A percentile compares a stretch with the other conserved stretches of the same genome.
These are phyloP conservation scores for Bombus picipes DNA, from an alignment of 1,140 invertebrate genomes.

Conservation along the genomic window DNA sequence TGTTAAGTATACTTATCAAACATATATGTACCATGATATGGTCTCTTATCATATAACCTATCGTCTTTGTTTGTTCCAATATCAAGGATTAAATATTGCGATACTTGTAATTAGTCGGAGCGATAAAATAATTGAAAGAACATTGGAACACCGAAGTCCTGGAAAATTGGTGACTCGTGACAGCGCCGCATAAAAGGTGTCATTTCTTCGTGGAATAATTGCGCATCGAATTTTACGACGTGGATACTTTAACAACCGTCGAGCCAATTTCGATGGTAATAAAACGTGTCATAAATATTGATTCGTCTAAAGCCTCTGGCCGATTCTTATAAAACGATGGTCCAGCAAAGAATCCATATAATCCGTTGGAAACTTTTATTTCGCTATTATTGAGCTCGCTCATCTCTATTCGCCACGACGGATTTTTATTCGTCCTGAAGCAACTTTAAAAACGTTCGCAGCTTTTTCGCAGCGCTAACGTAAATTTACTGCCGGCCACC, in stretches of 20 bases:
- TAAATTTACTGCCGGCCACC: neutral
- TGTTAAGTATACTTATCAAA: too few relatives aligned
- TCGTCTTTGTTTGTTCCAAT: neutral
- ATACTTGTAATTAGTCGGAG: neutral
- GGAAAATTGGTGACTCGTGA: neutral
- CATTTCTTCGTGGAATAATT: neutral
- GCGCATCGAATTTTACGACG: neutral
- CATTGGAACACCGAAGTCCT: neutral
- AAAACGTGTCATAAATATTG: slow-evolving; percentile 20
- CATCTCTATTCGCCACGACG: neutral
- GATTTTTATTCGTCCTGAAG: neutral
- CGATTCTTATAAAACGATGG: neutral
- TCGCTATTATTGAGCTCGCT: neutral
- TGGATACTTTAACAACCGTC: neutral
- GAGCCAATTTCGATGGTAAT: neutral
- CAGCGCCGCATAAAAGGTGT: neutral
- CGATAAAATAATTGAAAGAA: neutral
- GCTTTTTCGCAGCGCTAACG: neutral
- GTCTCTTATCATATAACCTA: too few relatives aligned
- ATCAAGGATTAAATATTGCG: neutral
- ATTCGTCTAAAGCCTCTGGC: too few relatives aligned
- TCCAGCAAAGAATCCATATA: neutral
- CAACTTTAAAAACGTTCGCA: slow-evolving; percentile 1
- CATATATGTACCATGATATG: too few relatives aligned
- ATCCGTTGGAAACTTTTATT: slow-evolving; percentile 11